Percentiles rank a stretch among this genome's conserved stretches.
phyloP scores from a whole-genome alignment of 2,888 invertebrate genomes.

The Pollenia angustigena region DNA sequence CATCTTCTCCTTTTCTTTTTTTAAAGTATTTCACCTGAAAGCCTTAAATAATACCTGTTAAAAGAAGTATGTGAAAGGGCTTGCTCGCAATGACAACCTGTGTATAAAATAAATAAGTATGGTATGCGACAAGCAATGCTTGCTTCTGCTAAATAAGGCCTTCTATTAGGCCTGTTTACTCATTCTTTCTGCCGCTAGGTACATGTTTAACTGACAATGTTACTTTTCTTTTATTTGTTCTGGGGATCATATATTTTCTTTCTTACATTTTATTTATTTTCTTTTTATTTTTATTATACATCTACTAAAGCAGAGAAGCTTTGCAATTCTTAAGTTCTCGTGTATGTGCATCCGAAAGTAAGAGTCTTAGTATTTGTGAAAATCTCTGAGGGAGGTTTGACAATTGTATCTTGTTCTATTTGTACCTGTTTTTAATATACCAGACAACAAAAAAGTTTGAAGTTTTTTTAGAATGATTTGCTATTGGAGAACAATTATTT shows the following conservation, averaged over 20 bases:
- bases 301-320: slow-evolving; percentile 4
- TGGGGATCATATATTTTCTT: slow-evolving; percentile 44
- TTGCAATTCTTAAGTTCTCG: neutral
- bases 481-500: neutral
- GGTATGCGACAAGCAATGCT: too few species aligned
- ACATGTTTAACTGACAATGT: slow-evolving; percentile 22
- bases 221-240: slow-evolving; percentile 43
- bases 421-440: slow-evolving; percentile 2
- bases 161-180: too few species aligned
- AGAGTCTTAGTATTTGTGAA: neutral
- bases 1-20: too few species aligned
- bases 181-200: neutral
- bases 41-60: too few species aligned
- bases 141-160: too few species aligned
- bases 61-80: too few species aligned
- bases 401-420: slow-evolving; percentile 16
- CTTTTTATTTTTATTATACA: too few species aligned
- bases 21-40: too few species aligned
- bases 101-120: too few species aligned
- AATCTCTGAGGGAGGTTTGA: slow-evolving; percentile 23
- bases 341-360: neutral
- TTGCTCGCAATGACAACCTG: too few species aligned
- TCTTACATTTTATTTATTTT: slow-evolving; percentile 1
- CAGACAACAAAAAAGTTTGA: too few species aligned
- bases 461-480: too few species aligned